Percentiles rank a stretch among this genome's conserved stretches.
phyloP scores from a whole-genome alignment of 1,140 invertebrate species.

The Atta cephalotes region DNA sequence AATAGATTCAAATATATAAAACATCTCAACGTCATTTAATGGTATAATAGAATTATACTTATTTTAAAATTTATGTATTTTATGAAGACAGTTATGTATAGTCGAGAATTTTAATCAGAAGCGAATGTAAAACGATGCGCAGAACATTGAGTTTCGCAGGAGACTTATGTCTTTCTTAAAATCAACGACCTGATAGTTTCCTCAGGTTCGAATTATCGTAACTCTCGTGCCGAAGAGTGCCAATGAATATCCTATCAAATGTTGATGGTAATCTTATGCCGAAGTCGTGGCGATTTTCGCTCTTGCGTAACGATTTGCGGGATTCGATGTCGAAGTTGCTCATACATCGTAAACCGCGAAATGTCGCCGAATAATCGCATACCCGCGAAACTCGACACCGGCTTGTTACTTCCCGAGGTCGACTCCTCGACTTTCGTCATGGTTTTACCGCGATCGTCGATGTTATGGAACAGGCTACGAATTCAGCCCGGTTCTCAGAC shows the following conservation, averaged over 20 bases:
- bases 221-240: background rate
- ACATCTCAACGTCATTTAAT: background rate
- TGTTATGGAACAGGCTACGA: slow-evolving; percentile 11
- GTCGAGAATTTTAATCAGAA: background rate
- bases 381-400: slow-evolving; percentile 45
- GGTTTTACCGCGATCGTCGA: slow-evolving; percentile 18
- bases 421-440: slow-evolving; percentile 27
- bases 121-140: background rate
- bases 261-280: slow-evolving; percentile 26
- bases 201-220: background rate
- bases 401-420: slow-evolving; percentile 25
- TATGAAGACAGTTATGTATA: background rate
- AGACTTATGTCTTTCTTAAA: background rate
- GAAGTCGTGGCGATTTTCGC: slow-evolving; percentile 11
- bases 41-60: background rate
- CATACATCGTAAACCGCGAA: slow-evolving; percentile 33
- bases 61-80: background rate
- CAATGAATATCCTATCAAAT: slow-evolving; percentile 7
- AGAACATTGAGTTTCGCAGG: background rate
- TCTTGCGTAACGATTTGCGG: slow-evolving; percentile 1
- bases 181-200: background rate
- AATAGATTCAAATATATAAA: background rate
- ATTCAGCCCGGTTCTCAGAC: slow-evolving; percentile 50
- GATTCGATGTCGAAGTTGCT: background rate
- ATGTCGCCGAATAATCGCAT: slow-evolving; percentile 27